Conservation (phyloP, 2,888 invertebrate species). For the Sinohyriopsis cumingii region DNA sequence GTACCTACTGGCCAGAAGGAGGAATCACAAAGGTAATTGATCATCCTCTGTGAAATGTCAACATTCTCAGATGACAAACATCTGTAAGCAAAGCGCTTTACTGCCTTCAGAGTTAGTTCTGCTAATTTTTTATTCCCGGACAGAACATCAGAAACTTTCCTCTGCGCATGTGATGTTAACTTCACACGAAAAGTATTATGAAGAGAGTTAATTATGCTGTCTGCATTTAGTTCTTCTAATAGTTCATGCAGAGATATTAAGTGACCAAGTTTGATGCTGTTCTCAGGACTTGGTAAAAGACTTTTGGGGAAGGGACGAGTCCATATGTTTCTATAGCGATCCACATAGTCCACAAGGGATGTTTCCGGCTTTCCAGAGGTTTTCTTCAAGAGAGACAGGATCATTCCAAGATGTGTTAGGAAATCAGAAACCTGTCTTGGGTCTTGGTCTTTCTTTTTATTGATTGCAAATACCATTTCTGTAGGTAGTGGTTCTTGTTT, state of each 20-base stretch:
- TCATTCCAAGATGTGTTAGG: constrained; percentile 36
- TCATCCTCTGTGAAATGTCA: constrained; percentile 17
- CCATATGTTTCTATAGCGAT: constrained; percentile 20
- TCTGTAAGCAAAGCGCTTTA: constrained; percentile 40
- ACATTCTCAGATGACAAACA: constrained; percentile 27
- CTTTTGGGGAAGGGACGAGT: constrained; percentile 18
- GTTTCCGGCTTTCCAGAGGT: constrained; percentile 27
- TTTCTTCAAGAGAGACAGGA: constrained; percentile 37
- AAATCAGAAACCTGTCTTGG: constrained; percentile 23
- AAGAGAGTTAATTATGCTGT: constrained; percentile 31
- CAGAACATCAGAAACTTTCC: constrained; percentile 12
- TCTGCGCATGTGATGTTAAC: constrained; percentile 18
- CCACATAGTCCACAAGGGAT: constrained; percentile 33
- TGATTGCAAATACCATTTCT: constrained; percentile 18
- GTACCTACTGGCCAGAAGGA: constrained; percentile 34
- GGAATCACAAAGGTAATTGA: constrained; percentile 25
- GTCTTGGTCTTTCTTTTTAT: constrained; percentile 17
- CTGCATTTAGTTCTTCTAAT: constrained; percentile 39
- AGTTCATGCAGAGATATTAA: constrained; percentile 35
- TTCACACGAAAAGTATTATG: constrained; percentile 19
- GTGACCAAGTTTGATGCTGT: constrained; percentile 36
- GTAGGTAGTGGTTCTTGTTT: constrained; percentile 28
- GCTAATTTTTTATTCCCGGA: constrained; percentile 5
- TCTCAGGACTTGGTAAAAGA: constrained; percentile 34
- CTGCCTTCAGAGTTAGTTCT: constrained; percentile 19